phyloP scores from a whole-genome alignment of 1,140 invertebrate genomes.

The Yoshiicerus persimilis region DNA sequence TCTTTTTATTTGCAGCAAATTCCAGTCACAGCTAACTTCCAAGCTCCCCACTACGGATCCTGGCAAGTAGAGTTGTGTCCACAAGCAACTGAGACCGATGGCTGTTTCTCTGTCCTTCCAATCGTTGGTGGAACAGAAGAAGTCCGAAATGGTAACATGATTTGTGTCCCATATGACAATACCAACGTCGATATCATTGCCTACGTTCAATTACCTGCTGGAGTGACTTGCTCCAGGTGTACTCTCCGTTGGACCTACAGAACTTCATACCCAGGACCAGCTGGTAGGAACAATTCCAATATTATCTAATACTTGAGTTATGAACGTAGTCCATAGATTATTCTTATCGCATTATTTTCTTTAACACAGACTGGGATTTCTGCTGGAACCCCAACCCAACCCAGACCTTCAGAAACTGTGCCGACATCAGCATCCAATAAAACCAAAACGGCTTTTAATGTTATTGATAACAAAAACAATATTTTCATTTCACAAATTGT shows the following conservation, averaged over 20 bases:
- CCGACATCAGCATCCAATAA: neutral
- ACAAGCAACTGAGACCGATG: neutral
- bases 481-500: no score
- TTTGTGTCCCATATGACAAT: neutral
- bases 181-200: neutral
- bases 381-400: neutral
- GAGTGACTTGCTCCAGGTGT: neutral
- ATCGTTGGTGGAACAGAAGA: conserved; percentile 2
- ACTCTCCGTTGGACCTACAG: neutral
- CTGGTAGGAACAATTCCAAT: neutral
- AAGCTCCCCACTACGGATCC: neutral
- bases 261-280: neutral
- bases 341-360: neutral
- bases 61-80: neutral
- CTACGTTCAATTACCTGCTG: neutral
- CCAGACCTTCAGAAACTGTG: conserved; percentile 2
- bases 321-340: no score
- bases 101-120: neutral
- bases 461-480: no score
- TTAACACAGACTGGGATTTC: neutral
- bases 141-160: conserved; percentile 9
- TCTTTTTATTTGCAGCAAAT: neutral
- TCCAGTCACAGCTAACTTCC: neutral
- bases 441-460: no score
- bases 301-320: neutral